Base-by-base conservation (phyloP, 2,113 vertebrate species). In the Etia nguti region DNA sequence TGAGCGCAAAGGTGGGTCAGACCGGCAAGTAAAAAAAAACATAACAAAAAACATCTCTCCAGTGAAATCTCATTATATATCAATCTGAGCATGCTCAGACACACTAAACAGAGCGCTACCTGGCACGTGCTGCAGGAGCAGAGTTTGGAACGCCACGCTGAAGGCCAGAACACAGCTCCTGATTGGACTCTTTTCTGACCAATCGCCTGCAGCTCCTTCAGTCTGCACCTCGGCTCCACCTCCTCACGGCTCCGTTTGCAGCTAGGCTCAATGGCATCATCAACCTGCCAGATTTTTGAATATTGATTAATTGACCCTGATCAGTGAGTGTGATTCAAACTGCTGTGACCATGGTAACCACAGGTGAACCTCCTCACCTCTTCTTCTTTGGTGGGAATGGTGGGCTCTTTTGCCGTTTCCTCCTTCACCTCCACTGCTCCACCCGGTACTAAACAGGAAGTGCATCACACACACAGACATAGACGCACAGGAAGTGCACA, bases 81-180 rank as follows among this genome's bases (percentile, higher is more conserved):
- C 55, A 12, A 13, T 56, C 55, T 4, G 11, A 56, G 55, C 13
- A 16, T 18, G 26, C 26, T 59, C 26, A 60, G 15, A 60, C 26
- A 60, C 15, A 18, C 56, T 59, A 59, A 15, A 29, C 56, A 57
- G 7, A 48, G 7, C 2, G 3, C 75, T 93, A 99, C 99, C 98
- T 97, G 93, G 80, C 99, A 99, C 83, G 90, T 90, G 81, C 29
- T 62, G 92, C 99, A 99, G 87, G 95, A 95, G 92, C 99, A 99
- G 8, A 99, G 92, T 86, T 96, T 97, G 92, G 96, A 96, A 3
- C 98, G 97, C 99, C 99, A 99, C 38, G 93, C 96, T 0, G 93
- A 91, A 0, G 98, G 98, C 99, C 98, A 99, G 91, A 98, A 99
- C 80, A 97, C 97, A 5, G 98, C 98, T 59, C 96, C 95, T n/a